Conservation (phyloP, 1,140 invertebrate genomes). For the Scylla paramamosain region DNA sequence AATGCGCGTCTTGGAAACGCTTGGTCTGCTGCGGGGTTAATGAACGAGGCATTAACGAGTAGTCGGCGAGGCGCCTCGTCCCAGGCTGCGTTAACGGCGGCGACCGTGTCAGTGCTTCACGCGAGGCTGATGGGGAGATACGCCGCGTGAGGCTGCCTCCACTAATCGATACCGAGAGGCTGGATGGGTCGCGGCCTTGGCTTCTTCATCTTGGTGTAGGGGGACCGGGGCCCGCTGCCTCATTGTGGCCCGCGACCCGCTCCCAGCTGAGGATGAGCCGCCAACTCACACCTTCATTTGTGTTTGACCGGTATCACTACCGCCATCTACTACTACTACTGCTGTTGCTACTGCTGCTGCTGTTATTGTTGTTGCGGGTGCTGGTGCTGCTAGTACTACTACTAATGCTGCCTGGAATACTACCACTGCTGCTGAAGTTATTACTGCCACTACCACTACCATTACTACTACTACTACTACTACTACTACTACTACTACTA, state of each 20-base stretch:
- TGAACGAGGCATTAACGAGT: no score
- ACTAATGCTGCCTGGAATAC: not conserved
- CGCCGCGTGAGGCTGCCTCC: not conserved
- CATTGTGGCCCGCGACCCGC: not conserved
- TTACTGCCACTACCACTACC: not conserved
- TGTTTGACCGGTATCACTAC: not conserved
- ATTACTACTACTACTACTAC: not conserved
- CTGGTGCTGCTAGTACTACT: not conserved
- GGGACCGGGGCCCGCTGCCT: not conserved
- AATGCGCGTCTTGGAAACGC: no score
- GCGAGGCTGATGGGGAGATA: not conserved
- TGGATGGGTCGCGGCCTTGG: constrained; percentile 16
- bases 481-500: not conserved
- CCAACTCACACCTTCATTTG: not conserved
- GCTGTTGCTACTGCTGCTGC: no score
- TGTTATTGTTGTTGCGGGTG: no score
- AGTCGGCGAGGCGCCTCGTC: not conserved
- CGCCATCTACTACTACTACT: not conserved
- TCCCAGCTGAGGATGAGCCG: not conserved
- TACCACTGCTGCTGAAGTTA: not conserved
- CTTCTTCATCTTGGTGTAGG: not conserved
- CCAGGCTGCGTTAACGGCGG: not conserved
- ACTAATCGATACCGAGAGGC: constrained; percentile 17
- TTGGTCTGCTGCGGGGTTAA: no score
- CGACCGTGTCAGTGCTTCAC: not conserved